Percentiles rank a stretch among this genome's conserved stretches.
Evolutionary conservation across 2,888 invertebrate species (phyloP).

Genomic region (Pemphredon lugubris): DNA sequence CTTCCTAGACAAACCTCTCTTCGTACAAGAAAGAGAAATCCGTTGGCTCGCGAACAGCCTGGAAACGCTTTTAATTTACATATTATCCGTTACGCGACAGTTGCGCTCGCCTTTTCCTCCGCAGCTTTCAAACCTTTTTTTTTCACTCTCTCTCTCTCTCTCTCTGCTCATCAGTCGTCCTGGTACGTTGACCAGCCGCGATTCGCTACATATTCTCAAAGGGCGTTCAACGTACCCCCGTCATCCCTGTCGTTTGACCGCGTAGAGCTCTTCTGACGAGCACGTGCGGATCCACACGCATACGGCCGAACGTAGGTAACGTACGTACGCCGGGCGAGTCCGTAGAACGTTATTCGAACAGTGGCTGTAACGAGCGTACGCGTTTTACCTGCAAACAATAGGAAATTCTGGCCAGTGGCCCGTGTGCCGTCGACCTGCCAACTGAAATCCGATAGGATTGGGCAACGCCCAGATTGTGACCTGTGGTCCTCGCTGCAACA

Average conservation of each 20-base stretch:
- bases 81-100: constrained; percentile 72
- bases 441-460: constrained; percentile 77
- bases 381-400: constrained; percentile 72
- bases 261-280: constrained; percentile 49
- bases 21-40: too few relatives aligned
- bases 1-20: too few relatives aligned
- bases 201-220: constrained; percentile 74
- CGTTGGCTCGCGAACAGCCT: too few relatives aligned
- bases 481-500: constrained; percentile 65
- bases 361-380: constrained; percentile 70
- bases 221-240: constrained; percentile 58
- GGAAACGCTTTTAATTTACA: constrained; percentile 64
- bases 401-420: constrained; percentile 60
- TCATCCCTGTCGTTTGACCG: constrained; percentile 60
- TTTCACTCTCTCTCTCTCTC: constrained; percentile 34
- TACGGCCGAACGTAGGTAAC: constrained; percentile 16
- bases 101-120: constrained; percentile 58
- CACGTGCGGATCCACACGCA: constrained; percentile 40
- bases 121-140: constrained; percentile 43
- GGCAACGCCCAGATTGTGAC: constrained; percentile 77
- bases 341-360: constrained; percentile 53
- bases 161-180: constrained; percentile 63
- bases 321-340: constrained; percentile 18
- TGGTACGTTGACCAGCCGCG: constrained; percentile 60
- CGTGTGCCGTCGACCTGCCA: constrained; percentile 69